Base-by-base conservation (phyloP, 1,140 invertebrate species). In the Wiebesia pumilae region DNA sequence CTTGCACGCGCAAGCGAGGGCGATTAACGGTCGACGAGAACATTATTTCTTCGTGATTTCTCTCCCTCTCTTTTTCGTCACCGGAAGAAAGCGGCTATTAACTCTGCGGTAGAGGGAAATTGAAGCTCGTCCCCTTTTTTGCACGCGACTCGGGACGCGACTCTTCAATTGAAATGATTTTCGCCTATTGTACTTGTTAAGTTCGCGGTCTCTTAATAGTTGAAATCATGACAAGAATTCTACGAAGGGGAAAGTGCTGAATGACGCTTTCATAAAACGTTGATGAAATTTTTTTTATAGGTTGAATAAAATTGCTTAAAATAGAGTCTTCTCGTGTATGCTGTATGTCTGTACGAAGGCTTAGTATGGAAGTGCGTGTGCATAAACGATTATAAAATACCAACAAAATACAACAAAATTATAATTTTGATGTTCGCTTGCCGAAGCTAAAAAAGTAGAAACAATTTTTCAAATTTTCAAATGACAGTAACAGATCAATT, bases 61-160 rank as follows among this genome's bases (percentile, higher is more conserved):
- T 65, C 79, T 19, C 14, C 19, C 35, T 54, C 33, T 65, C 54
- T 38, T 47, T 65, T 16, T 33, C 27, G 38, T n/a, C 21, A 54
- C 43, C 30, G 51, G 21, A n/a, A 47, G 79, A 75, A 65, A 73
- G n/a, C 38, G 51, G 40, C 79, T 82, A 82, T 82, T 86, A 86
- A 77, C 82, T 77, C 38, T 40, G 33, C 3, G 40, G 40, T 21
- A 24, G 0, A 54, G 35, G 84, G 54, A 82, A 86, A 86, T 82
- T 86, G n/a, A 69, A 82, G 35, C 38, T 24, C n/a, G 14, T 47
- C 19, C 30, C 3, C 35, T 35, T 47, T 62, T 47, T 80, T 65
- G 24, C 35, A 16, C 51, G 19, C 51, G 6, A n/a, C 51, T 16
- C 6, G 51, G 14, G 3, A 35, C 38, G 24, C 73, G 24, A 62